phyloP scores from a whole-genome alignment of 2,888 invertebrate species.

The Zygaena filipendulae region DNA sequence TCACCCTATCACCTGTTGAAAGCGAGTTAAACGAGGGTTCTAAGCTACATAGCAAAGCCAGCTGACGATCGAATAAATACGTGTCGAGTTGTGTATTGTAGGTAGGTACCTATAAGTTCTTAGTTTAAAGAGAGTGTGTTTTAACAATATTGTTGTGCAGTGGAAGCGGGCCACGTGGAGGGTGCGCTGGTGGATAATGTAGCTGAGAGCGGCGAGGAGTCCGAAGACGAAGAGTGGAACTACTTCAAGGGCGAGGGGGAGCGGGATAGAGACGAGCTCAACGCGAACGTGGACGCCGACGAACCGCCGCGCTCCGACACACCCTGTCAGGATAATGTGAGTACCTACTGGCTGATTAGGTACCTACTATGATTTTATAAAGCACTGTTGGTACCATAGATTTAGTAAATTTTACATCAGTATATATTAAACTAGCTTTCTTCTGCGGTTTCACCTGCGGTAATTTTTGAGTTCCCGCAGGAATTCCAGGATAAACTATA shows the following conservation, averaged over 20 bases:
- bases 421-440: too few relatives aligned
- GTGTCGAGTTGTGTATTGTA: neutral
- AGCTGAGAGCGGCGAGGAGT: conserved; percentile 80
- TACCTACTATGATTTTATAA: too few relatives aligned
- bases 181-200: conserved; percentile 74
- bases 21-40: conserved; percentile 17
- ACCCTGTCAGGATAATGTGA: conserved; percentile 59
- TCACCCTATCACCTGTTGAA: too few relatives aligned
- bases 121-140: too few relatives aligned
- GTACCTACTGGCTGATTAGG: conserved; percentile 20
- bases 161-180: conserved; percentile 59
- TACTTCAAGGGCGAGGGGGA: conserved; percentile 78
- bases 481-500: too few relatives aligned
- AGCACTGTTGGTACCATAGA: too few relatives aligned
- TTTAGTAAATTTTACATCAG: too few relatives aligned
- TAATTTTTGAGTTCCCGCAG: too few relatives aligned
- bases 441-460: too few relatives aligned
- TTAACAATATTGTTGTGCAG: conserved; percentile 42
- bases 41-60: conserved; percentile 20
- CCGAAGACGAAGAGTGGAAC: conserved; percentile 89
- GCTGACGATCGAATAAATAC: too few relatives aligned
- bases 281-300: conserved; percentile 69
- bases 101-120: too few relatives aligned
- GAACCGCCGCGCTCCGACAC: conserved; percentile 57
- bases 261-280: conserved; percentile 63